Evolutionary conservation across 2,888 invertebrate species (phyloP).

Genomic region (Callosobruchus maculatus): DNA sequence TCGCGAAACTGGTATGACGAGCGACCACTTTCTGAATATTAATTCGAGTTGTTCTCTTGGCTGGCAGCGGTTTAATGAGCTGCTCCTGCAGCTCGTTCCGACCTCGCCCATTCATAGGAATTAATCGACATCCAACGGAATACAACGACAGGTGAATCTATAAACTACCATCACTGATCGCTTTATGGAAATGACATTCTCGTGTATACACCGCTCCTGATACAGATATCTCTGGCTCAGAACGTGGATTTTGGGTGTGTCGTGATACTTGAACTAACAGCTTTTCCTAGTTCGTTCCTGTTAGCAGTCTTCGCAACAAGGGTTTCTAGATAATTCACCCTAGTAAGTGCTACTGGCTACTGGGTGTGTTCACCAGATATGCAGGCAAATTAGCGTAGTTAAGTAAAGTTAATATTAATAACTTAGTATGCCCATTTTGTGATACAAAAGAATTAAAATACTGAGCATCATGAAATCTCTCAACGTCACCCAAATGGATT

Average conservation of each 20-base stretch:
- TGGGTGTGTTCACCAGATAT: no score
- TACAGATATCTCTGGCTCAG: background rate
- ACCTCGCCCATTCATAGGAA: background rate
- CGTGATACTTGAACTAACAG: background rate
- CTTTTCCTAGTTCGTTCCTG: background rate
- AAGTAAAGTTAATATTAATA: no score
- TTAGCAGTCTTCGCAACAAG: background rate
- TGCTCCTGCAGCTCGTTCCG: background rate
- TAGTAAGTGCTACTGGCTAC: no score
- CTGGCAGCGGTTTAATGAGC: background rate
- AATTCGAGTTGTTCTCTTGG: background rate
- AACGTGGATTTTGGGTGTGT: background rate
- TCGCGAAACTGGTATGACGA: background rate
- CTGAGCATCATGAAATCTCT: no score
- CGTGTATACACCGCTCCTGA: background rate
- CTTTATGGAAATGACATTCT: background rate
- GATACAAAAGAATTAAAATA: no score
- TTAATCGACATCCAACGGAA: background rate
- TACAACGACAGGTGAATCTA: background rate
- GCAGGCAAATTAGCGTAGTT: no score
- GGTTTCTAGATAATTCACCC: background rate
- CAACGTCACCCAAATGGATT: no score
- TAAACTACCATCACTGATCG: background rate
- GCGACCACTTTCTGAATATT: background rate
- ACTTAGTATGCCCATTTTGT: no score